Percentiles rank a stretch among this genome's conserved stretches.
Conservation (phyloP, 2,888 invertebrate species). For the Operophtera brumata region DNA sequence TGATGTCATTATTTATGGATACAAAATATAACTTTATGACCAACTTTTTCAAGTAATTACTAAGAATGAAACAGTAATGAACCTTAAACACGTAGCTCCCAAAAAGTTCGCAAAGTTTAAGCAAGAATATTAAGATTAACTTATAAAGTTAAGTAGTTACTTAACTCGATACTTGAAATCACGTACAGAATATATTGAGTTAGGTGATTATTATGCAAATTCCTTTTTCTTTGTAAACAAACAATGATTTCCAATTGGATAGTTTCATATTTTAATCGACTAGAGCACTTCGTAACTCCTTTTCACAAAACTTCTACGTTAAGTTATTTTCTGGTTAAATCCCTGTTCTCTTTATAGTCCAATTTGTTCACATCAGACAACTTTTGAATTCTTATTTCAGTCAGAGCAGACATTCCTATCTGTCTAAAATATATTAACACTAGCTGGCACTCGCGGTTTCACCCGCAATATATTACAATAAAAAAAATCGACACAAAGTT, state of each 20-base stretch:
- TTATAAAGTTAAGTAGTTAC: slow-evolving; percentile 20
- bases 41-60: neutral
- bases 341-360: neutral
- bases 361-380: neutral
- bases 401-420: no score
- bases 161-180: slow-evolving; percentile 20
- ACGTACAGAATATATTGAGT: slow-evolving; percentile 26
- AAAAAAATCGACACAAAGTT: no score
- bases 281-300: neutral
- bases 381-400: neutral
- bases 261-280: slow-evolving; percentile 9
- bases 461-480: no score
- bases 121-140: slow-evolving; percentile 12
- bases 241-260: neutral
- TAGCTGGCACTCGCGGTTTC: no score
- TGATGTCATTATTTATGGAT: neutral
- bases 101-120: slow-evolving; percentile 3
- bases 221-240: slow-evolving; percentile 18
- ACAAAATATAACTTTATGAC: neutral
- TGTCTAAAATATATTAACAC: no score
- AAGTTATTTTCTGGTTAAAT: neutral
- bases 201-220: slow-evolving; percentile 21
- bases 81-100: slow-evolving; percentile 15
- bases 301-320: neutral
- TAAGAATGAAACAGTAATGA: slow-evolving; percentile 1